These are phyloP conservation scores for Callorhinus ursinus DNA, from an alignment of 2,113 vertebrate genomes.

Conservation along the genomic window DNA sequence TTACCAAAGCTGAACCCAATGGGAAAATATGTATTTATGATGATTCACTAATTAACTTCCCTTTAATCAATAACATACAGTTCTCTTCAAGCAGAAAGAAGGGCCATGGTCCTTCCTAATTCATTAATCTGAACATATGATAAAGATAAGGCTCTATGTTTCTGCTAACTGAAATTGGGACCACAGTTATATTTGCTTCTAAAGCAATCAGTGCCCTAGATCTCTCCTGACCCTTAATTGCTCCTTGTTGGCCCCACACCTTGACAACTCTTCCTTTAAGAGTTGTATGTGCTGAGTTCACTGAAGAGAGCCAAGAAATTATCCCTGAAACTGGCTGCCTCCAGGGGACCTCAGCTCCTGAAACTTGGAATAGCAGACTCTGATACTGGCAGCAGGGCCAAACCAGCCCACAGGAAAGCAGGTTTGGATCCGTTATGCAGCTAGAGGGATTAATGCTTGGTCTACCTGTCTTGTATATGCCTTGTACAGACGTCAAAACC, in stretches of 20 bases:
- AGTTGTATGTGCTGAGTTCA: conserved; percentile 33
- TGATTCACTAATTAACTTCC: conserved; percentile 16
- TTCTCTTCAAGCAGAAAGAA: not conserved
- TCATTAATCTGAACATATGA: not conserved
- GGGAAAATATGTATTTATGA: not conserved
- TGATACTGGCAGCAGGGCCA: conserved; percentile 68
- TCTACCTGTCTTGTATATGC: conserved; percentile 69
- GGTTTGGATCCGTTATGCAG: conserved; percentile 75
- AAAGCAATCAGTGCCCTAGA: conserved; percentile 51
- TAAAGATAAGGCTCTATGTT: not conserved
- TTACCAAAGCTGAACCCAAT: conserved; percentile 44
- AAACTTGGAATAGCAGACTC: conserved; percentile 59
- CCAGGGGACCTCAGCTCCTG: conserved; percentile 56
- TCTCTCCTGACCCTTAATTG: conserved; percentile 63
- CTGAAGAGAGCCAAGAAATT: conserved; percentile 57
- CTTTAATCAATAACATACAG: conserved; percentile 19
- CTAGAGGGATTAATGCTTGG: conserved; percentile 61
- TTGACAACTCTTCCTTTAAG: conserved; percentile 56
- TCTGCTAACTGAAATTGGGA: conserved; percentile 20
- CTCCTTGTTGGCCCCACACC: conserved; percentile 39
- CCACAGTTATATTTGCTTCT: not conserved
- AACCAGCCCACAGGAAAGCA: conserved; percentile 53
- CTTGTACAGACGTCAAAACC: not conserved
- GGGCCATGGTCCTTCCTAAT: not conserved
- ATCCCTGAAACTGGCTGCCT: conserved; percentile 61